Percentiles rank a stretch among this genome's conserved stretches.
Evolutionary conservation across 64 coral and sea anemone genomes (phyloP).

Genomic region (Anthopleura sola): DNA sequence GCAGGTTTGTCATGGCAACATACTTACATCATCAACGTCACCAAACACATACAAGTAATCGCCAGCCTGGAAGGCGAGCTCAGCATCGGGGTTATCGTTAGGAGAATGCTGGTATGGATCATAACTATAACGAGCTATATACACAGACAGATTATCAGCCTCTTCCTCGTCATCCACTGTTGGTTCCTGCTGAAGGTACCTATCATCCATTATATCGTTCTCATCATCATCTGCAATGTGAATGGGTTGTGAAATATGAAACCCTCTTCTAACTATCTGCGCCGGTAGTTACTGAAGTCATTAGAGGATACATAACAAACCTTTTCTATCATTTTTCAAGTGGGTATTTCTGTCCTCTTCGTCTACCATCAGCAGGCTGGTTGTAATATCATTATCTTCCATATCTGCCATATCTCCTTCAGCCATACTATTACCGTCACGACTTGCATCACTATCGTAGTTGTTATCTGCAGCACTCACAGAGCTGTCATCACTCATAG

Average conservation of each 20-base stretch:
- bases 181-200: not conserved
- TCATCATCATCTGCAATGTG: not conserved
- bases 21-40: slow-evolving; percentile 89
- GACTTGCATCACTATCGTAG: slow-evolving; percentile 76
- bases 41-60: slow-evolving; percentile 99
- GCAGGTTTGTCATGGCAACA: not conserved
- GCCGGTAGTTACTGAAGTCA: no score
- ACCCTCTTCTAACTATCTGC: no score
- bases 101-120: slow-evolving; percentile 91
- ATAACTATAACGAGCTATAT: slow-evolving; percentile 92
- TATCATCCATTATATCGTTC: not conserved
- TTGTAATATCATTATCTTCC: slow-evolving; percentile 5
- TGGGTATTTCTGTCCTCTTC: not conserved
- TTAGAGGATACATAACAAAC: not conserved
- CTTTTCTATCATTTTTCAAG: not conserved
- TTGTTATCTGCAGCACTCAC: slow-evolving; percentile 60
- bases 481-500: slow-evolving; percentile 62
- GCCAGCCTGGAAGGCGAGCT: slow-evolving; percentile 96
- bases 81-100: slow-evolving; percentile 88
- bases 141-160: slow-evolving; percentile 80
- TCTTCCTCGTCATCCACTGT: slow-evolving; percentile 20
- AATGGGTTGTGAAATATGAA: not conserved
- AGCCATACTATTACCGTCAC: slow-evolving; percentile 48
- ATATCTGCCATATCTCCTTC: slow-evolving; percentile 58
- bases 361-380: not conserved